Base-by-base conservation (phyloP, 2,888 invertebrate species). In the Rutpela maculata region DNA sequence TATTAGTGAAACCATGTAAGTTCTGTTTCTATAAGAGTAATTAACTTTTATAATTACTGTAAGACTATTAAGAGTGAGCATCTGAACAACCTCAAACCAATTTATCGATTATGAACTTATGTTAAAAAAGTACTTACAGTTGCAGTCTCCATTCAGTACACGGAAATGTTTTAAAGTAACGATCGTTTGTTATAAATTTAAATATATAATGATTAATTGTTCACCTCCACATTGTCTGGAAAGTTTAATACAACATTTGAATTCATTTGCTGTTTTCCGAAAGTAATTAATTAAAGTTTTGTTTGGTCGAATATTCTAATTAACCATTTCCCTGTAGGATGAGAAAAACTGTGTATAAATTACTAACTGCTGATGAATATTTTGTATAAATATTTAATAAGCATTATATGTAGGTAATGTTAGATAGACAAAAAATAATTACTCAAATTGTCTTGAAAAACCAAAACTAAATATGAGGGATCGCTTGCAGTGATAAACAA, bases 221-320 rank as follows among this genome's bases (percentile, higher is more conserved):
- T 43, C 43, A 43, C 43, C 43, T 38, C 15, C 43, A 43, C 15
- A 11, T 15, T 43, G 43, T 15, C 43, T 38, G 15, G 15, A 43
- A 43, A 43, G 43, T 15, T 43, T 43, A 43, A 15, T 43, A 43
- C 43, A 15, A 15, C 43, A 43, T 4, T 43, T 43, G 43, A 65
- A 43, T 70, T 70, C 60, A 70, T 70, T 59, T 69, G 60, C 59
- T 43, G 70, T 60, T 31, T 31, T 70, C 15, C 19, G 26, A n/a
- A n/a, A 9, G 56, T 70, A 70, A 70, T 70, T 70, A 70, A 70
- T 70, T 70, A 59, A 38, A 60, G 60, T 70, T 38, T 35, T 59
- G 59, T 70, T 60, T 59, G 60, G 70, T 59, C 38, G 70, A 70
- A 59, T 70, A 68, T 31, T 38, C 70, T 70, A 70, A 70, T 70